A percentile compares a stretch with the other conserved stretches of the same genome.
These are phyloP conservation scores for Periophthalmus magnuspinnatus DNA, from an alignment of 2,797 vertebrate species.

Conservation along the genomic window DNA sequence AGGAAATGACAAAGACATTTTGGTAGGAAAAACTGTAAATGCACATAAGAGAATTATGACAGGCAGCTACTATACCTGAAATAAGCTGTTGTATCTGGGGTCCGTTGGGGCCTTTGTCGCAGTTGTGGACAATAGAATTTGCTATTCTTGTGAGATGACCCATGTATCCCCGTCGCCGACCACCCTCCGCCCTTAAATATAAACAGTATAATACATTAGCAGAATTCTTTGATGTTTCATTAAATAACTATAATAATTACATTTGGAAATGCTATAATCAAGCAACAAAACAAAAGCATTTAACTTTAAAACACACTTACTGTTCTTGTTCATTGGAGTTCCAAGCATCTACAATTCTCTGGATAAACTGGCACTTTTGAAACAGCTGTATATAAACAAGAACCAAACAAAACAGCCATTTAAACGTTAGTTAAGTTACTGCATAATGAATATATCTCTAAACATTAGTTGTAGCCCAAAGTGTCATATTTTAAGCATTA, in stretches of 20 bases:
- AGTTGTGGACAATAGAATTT: constrained; percentile 94
- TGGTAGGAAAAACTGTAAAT: neutral
- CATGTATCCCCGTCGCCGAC: constrained; percentile 94
- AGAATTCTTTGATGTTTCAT: neutral
- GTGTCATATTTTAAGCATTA: too few relatives aligned
- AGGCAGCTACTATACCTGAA: constrained; percentile 76
- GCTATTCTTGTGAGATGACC: constrained; percentile 98
- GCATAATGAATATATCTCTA: neutral
- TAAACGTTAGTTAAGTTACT: neutral
- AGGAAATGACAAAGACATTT: neutral
- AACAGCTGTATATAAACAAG: constrained; percentile 81
- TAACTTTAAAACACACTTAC: constrained; percentile 69
- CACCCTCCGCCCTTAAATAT: constrained; percentile 86
- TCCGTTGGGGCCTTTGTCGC: constrained; percentile 93
- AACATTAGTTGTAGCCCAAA: neutral
- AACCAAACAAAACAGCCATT: neutral
- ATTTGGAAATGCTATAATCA: neutral
- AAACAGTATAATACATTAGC: neutral
- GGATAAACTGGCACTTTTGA: constrained; percentile 95
- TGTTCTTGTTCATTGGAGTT: constrained; percentile 96
- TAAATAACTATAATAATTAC: neutral
- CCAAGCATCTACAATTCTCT: constrained; percentile 97
- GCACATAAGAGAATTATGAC: neutral
- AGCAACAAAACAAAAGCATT: neutral
- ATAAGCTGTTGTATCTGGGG: constrained; percentile 87